Base-by-base conservation (phyloP, 2,113 vertebrate species). In the Illadopsis cleaveri region DNA sequence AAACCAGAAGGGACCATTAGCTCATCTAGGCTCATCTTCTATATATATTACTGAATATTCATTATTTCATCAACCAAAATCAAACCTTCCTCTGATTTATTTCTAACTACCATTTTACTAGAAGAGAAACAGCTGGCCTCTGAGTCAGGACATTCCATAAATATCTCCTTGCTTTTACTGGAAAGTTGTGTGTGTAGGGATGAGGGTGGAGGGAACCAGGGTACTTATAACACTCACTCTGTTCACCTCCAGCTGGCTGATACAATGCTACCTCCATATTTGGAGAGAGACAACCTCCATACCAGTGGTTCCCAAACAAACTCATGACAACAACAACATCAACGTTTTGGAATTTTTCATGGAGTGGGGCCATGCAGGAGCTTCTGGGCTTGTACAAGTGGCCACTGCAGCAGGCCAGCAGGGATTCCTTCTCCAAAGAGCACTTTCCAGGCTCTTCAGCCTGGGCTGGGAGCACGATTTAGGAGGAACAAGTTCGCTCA, bases 41-140 rank as follows among this genome's bases (percentile, higher is more conserved):
- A 90, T 91, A 96, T 96, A 95, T 93, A 95, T 96, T 95, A 82
- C 94, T 89, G 94, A 93, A 95, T 96, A 97, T 97, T 97, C 96
- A 97, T 97, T 96, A 95, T 94, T 93, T 95, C 95, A 94, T 86
- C 94, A 77, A 96, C 86, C 78, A 84, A 93, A 97, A 97, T 97
- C 95, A 96, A 97, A 97, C 93, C 92, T 89, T 95, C 94, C 89
- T 71, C 95, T 95, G 95, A 97, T 96, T 97, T 97, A 95, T 93
- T 97, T 96, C 96, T 97, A 96, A 96, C 92, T 96, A 93, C 84
- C 94, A 95, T 96, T 97, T 96, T 89, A 97, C 97, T 96, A 94
- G 97, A 97, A 96, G 91, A 93, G 86, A 97, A 98, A 97, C 94
- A 96, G 96, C 96, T 95, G 96, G 94, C 82, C 94, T 97, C 96